Evolutionary conservation across 1,140 invertebrate species (phyloP).

Genomic region (Euborellia annulipes): DNA sequence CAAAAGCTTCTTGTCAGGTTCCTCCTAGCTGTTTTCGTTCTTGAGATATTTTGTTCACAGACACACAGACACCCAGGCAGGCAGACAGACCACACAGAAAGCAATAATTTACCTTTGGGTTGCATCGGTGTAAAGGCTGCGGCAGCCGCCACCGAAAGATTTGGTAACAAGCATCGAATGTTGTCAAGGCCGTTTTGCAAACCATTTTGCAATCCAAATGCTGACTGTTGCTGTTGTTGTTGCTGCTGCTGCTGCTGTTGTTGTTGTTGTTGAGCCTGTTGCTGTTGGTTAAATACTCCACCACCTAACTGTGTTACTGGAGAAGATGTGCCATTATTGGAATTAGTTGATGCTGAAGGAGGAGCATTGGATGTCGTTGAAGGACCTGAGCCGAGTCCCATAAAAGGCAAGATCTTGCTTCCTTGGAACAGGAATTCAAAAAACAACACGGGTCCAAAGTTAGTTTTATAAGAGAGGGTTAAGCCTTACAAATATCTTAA

Average conservation of each 20-base stretch:
- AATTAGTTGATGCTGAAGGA: constrained; percentile 25
- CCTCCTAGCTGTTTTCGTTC: no score
- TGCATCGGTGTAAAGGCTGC: constrained; percentile 25
- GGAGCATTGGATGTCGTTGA: constrained; percentile 25
- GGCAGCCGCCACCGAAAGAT: constrained; percentile 1
- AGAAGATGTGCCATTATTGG: constrained; percentile 14
- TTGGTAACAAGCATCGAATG: background rate
- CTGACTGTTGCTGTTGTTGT: background rate
- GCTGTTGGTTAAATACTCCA: constrained; percentile 13
- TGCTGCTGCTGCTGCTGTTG: background rate
- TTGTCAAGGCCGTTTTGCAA: background rate
- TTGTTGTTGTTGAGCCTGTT: background rate
- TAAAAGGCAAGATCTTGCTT: constrained; percentile 31
- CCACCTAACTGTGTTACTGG: constrained; percentile 21
- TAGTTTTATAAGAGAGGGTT: background rate
- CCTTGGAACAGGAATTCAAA: constrained; percentile 22
- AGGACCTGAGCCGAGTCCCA: constrained; percentile 25
- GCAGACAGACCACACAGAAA: no score
- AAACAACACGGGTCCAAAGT: constrained; percentile 4
- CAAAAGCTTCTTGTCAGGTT: no score
- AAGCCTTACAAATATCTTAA: constrained; percentile 14
- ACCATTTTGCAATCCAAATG: background rate
- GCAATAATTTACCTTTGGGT: background rate
- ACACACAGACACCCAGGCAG: no score
- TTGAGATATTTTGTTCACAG: no score